Evolutionary conservation across 2,888 invertebrate species (phyloP).

Genomic region (Drosophila kokeensis): DNA sequence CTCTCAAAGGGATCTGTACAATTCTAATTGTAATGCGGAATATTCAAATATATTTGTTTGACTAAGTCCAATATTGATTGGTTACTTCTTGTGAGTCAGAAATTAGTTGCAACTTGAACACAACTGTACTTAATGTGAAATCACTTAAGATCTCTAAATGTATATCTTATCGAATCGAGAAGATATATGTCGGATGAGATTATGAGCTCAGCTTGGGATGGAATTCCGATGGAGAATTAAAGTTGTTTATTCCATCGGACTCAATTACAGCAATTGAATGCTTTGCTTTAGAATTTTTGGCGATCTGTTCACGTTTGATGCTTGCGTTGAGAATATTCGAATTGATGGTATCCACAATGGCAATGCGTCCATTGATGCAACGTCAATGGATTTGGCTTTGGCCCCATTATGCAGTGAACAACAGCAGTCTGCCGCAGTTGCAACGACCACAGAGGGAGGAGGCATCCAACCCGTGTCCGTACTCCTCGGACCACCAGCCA

Average conservation of each 20-base stretch:
- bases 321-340: background rate
- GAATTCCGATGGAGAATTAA: background rate
- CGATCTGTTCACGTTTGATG: background rate
- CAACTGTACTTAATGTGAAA: too few species aligned
- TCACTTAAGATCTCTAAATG: background rate
- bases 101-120: background rate
- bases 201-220: background rate
- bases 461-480: background rate
- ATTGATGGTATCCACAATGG: background rate
- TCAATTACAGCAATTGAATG: background rate
- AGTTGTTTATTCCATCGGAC: background rate
- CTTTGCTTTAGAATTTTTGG: background rate
- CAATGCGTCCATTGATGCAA: slow-evolving; percentile 22
- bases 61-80: background rate
- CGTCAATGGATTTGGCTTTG: slow-evolving; percentile 33
- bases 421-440: slow-evolving; percentile 7
- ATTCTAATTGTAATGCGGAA: background rate
- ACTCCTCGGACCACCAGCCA: background rate
- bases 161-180: background rate
- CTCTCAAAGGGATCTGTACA: slow-evolving; percentile 3
- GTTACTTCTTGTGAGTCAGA: background rate
- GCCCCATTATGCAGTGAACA: slow-evolving; percentile 16
- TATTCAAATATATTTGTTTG: background rate
- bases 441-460: background rate
- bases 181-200: background rate